Base-by-base conservation (phyloP, 1,140 invertebrate species). In the Nasonia vitripennis region DNA sequence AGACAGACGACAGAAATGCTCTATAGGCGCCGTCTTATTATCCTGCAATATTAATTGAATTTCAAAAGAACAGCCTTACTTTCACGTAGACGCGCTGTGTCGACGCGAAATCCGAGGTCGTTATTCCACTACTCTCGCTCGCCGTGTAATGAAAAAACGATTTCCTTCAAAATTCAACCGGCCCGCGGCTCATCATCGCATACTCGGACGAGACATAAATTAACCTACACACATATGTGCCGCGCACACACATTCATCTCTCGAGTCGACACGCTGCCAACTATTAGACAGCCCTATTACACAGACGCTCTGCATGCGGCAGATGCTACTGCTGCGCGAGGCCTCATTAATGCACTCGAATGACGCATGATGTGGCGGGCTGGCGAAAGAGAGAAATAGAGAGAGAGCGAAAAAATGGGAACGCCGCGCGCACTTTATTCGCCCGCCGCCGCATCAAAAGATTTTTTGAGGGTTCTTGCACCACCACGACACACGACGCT, bases 311-410 rank as follows among this genome's bases (percentile, higher is more conserved):
- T 34, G 81, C 81, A 83, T 83, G 81, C 31, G 81, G 73, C 73
- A 78, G 83, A 84, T 84, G 77, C 78, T 14, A 31, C 6, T 84
- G 77, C 78, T 14, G 48, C 6, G 82, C 74, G 20, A 80, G 62
- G 67, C 68, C 83, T 84, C 83, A 80, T 84, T 84, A 79, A 80
- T 80, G 68, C 68, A 79, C 77, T 79, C 45, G 45, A 84, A 84
- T 84, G 83, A 80, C 68, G 83, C 83, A 80, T 74, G 74, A 34
- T 34, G 78, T n/a, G 68, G 34, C 34, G 62, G 45, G 31, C 10
- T n/a, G 31, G n/a, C 34, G 34, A 37, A 37, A 37, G 34, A 37
- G 34, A 37, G 0, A 37, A 6, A 37, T 17, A n/a, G 1, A 27
- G 9, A 2, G 34, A 27, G 34, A 81, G 37, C 70, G 20, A 82